phyloP scores from a whole-genome alignment of 1,140 invertebrate species.

The Tetraneura akinire region DNA sequence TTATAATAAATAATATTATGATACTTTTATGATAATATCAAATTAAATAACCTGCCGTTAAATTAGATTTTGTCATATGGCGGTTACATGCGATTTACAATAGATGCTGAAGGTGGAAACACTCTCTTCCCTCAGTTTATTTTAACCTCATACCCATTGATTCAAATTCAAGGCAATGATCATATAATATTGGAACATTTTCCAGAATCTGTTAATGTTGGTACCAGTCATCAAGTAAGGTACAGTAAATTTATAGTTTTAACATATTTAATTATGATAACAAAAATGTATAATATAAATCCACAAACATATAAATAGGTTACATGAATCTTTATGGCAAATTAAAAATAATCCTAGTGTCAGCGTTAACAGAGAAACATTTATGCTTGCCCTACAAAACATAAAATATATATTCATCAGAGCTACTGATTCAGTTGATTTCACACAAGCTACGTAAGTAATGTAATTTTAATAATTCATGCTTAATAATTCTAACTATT shows the following conservation, averaged over 20 bases:
- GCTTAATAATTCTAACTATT: neutral
- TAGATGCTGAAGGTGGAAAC: conserved; percentile 68
- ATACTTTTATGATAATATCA: neutral
- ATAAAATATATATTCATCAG: conserved; percentile 78
- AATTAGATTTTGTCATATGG: conserved; percentile 85
- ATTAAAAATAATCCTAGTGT: conserved; percentile 65
- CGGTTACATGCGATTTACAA: conserved; percentile 80
- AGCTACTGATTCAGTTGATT: conserved; percentile 72
- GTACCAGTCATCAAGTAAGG: conserved; percentile 67
- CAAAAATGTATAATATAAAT: neutral
- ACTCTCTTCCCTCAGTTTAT: conserved; percentile 63
- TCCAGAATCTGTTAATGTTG: conserved; percentile 58
- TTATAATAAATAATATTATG: neutral
- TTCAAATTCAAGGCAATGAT: conserved; percentile 80
- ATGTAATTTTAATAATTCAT: neutral
- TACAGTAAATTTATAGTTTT: conserved; percentile 57
- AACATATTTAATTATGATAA: conserved; percentile 4
- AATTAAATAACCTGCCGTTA: too few species aligned
- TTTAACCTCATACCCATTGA: conserved; percentile 74
- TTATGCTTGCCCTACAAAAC: conserved; percentile 90
- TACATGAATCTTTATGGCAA: conserved; percentile 70
- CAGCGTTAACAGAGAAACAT: conserved; percentile 70
- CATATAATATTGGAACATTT: conserved; percentile 78
- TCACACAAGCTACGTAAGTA: conserved; percentile 66
- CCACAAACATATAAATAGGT: conserved; percentile 53